A percentile compares a stretch with the other conserved stretches of the same genome.
phyloP scores from a whole-genome alignment of 2,888 invertebrate species.

The Perizoma flavofasciatum region DNA sequence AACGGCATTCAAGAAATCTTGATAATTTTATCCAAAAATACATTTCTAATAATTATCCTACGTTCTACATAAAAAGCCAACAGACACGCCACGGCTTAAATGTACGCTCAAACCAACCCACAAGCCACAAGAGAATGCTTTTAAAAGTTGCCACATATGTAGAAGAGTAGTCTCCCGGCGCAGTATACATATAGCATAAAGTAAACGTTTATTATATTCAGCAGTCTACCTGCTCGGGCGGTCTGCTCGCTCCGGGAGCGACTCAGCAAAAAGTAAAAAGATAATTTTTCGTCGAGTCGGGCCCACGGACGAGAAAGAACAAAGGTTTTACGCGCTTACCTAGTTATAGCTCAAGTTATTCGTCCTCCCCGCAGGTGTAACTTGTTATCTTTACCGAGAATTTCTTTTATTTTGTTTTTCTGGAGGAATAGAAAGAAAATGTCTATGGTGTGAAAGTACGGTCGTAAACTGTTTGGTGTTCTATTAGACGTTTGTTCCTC shows the following conservation, averaged over 20 bases:
- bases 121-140: slow-evolving; percentile 42
- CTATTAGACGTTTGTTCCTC: slow-evolving; percentile 40
- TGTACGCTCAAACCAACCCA: slow-evolving; percentile 32
- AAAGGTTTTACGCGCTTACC: slow-evolving; percentile 74
- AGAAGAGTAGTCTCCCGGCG: slow-evolving; percentile 40
- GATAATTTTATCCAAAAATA: slow-evolving; percentile 13
- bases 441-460: slow-evolving; percentile 57
- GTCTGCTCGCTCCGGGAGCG: slow-evolving; percentile 59
- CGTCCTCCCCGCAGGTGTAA: slow-evolving; percentile 74
- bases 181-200: slow-evolving; percentile 46
- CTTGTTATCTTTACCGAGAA: slow-evolving; percentile 74
- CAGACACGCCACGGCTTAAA: slow-evolving; percentile 28
- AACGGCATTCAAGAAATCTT: slow-evolving; percentile 15
- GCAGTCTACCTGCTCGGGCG: slow-evolving; percentile 72
- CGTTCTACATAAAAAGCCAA: slow-evolving; percentile 33
- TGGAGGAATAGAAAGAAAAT: slow-evolving; percentile 53
- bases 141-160: slow-evolving; percentile 39
- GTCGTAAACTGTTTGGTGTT: slow-evolving; percentile 49
- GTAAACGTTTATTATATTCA: slow-evolving; percentile 66
- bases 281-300: slow-evolving; percentile 75
- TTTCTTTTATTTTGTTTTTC: slow-evolving; percentile 64
- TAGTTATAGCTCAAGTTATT: slow-evolving; percentile 74
- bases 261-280: slow-evolving; percentile 78
- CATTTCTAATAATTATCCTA: slow-evolving; percentile 24
- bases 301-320: slow-evolving; percentile 71